These are phyloP conservation scores for Palythoa grandiflora DNA, from an alignment of 92 coral and sea anemone species.

Conservation along the genomic window DNA sequence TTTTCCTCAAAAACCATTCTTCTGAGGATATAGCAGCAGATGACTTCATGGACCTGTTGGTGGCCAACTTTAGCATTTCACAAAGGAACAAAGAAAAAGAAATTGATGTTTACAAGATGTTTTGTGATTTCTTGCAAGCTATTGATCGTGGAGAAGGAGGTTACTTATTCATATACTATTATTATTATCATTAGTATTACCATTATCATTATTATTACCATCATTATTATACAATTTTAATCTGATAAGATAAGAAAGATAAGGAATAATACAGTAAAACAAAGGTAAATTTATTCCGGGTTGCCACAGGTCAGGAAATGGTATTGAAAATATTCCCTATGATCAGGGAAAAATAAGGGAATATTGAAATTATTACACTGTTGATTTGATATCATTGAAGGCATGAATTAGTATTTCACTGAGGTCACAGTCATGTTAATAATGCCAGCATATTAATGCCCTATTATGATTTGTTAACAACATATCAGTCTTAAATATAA, in stretches of 20 bases:
- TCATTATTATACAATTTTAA: too few species aligned
- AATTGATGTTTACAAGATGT: conserved; percentile 16
- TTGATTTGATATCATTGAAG: background rate
- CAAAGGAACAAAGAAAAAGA: conserved; percentile 43
- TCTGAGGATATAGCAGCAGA: conserved; percentile 32
- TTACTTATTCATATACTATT: too few species aligned
- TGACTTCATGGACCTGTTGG: conserved; percentile 23
- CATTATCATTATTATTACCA: too few species aligned
- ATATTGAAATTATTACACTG: background rate
- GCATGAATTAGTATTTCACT: background rate
- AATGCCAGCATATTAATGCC: background rate
- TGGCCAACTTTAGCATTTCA: conserved; percentile 27
- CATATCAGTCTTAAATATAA: background rate
- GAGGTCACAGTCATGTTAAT: background rate
- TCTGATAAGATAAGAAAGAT: background rate
- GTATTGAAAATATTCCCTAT: background rate
- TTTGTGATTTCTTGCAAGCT: background rate
- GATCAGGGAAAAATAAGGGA: background rate
- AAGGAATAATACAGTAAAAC: background rate
- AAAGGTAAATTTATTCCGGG: background rate
- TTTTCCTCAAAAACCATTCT: background rate
- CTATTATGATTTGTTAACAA: background rate
- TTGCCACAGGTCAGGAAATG: background rate
- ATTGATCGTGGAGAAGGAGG: background rate
- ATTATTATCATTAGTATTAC: too few species aligned